Percentiles rank a stretch among this genome's conserved stretches.
These are phyloP conservation scores for Unio pictorum DNA, from an alignment of 2,888 invertebrate genomes.

Conservation along the genomic window DNA sequence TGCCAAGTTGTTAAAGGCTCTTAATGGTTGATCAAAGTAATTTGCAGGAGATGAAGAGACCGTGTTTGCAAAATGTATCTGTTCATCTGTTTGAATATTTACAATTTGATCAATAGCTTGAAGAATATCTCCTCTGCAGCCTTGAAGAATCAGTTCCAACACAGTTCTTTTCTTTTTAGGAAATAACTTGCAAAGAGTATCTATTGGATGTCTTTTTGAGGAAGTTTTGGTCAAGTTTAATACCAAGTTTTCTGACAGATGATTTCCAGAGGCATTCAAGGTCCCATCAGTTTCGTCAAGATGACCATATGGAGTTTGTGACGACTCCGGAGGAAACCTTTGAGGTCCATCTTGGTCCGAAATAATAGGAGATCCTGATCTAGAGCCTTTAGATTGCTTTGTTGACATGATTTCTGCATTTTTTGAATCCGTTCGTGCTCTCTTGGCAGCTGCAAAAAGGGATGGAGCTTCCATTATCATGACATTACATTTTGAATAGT, in stretches of 20 bases:
- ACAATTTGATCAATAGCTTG: constrained; percentile 92
- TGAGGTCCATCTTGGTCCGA: no score
- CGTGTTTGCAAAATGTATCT: constrained; percentile 17
- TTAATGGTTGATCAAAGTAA: constrained; percentile 25
- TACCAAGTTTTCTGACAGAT: constrained; percentile 33
- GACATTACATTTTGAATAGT: no score
- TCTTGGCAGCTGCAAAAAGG: no score
- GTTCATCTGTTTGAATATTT: constrained; percentile 46
- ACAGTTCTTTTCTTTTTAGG: constrained; percentile 88
- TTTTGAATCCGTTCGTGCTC: no score
- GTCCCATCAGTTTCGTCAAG: constrained; percentile 6
- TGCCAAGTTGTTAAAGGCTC: constrained; percentile 36
- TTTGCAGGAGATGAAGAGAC: constrained; percentile 7
- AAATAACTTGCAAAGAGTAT: constrained; percentile 90
- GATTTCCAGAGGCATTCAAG: constrained; percentile 8
- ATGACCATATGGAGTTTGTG: background rate
- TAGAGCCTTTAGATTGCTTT: no score
- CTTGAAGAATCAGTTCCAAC: constrained; percentile 87
- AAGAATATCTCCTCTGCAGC: constrained; percentile 90
- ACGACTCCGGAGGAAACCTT: no score
- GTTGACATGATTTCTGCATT: no score
- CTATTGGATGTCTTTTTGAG: constrained; percentile 76
- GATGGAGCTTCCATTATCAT: no score
- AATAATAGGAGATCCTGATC: no score
- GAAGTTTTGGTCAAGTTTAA: constrained; percentile 26